Conservation (phyloP, 2,113 vertebrate species). For the Syngnathus typhle region DNA sequence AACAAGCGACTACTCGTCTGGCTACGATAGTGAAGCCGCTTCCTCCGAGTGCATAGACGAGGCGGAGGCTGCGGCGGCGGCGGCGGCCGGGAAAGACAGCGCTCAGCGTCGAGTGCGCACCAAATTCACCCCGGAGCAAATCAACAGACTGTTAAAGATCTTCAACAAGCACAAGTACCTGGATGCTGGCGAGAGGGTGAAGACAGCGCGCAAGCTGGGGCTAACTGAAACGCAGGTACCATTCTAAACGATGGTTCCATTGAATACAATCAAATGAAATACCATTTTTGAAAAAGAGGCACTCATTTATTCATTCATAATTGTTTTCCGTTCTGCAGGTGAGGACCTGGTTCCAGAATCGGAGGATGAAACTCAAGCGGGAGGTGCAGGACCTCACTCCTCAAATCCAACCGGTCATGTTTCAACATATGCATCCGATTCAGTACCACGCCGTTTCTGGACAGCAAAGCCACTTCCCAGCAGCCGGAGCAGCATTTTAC, state of each 20-base stretch:
- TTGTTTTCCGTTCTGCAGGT: constrained; percentile 58
- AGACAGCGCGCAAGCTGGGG: constrained; percentile 67
- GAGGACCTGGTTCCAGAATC: constrained; percentile 86
- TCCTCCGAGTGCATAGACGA: constrained; percentile 42
- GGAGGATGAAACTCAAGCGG: constrained; percentile 84
- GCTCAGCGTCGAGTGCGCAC: constrained; percentile 66
- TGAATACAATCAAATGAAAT: no score
- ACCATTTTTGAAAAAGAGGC: neutral
- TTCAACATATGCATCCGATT: constrained; percentile 35
- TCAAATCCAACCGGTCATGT: constrained; percentile 28
- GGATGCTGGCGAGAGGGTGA: constrained; percentile 68
- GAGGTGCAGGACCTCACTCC: constrained; percentile 74
- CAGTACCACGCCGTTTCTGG: constrained; percentile 46
- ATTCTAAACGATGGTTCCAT: neutral
- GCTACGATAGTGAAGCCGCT: constrained; percentile 68
- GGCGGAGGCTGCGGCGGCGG: constrained; percentile 15
- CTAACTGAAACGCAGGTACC: constrained; percentile 79
- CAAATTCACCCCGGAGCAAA: constrained; percentile 75
- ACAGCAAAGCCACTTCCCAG: constrained; percentile 38
- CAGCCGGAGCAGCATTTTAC: constrained; percentile 31
- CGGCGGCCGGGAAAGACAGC: constrained; percentile 1
- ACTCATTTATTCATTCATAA: no score
- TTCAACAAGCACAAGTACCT: constrained; percentile 77
- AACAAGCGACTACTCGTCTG: constrained; percentile 63
- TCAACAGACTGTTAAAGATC: constrained; percentile 73